Base-by-base conservation (phyloP, 30 jellyfish, hydroid and myxozoan genomes). In the Clytia hemisphaerica region DNA sequence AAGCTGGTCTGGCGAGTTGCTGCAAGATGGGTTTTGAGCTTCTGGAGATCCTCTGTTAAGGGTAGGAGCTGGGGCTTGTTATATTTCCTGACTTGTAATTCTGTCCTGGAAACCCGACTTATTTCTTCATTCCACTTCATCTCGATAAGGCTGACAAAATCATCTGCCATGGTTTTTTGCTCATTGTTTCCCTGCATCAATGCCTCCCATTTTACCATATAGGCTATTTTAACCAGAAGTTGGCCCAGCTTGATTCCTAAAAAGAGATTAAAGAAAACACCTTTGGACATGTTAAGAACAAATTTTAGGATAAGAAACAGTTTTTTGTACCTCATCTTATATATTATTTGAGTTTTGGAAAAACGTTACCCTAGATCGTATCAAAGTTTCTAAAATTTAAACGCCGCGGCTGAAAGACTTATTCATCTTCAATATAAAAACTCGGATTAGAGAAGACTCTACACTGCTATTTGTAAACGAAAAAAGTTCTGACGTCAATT, bases 51-150 rank as follows among this genome's bases (percentile, higher is more conserved):
- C 35, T 26, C 44, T 21, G 77, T 72, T 24, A 54, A 49, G 2
- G 77, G 84, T 21, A 72, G 47, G 10, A 31, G 59, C 19, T 45
- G 48, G 30, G 77, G 77, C 27, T 58, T 42, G 34, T 72, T 72
- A 30, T 40, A 72, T 57, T 58, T 40, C 35, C 54, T 42, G 31
- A 12, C 24, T 51, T 51, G 31, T 22, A 51, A 24, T 24, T 51
- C 66, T 10, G 30, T 22, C 10, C 66, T 16, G 66, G 31, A 10
- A 24, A 51, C 28, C 30, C 24, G 16, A 12, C 31, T 10, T 12
- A 51, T 51, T 22, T 51, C 0, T 12, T 51, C 66, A 31, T 51
- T 51, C 66, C 66, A 51, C 10, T 22, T 16, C 66, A 51, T 51
- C 30, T 51, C 66, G 24, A 51, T 51, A 15, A 51, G 30, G 31